Percentiles rank a stretch among this genome's conserved stretches.
Evolutionary conservation across 1,140 invertebrate genomes (phyloP).

Genomic region (Brachionus calyciflorus): DNA sequence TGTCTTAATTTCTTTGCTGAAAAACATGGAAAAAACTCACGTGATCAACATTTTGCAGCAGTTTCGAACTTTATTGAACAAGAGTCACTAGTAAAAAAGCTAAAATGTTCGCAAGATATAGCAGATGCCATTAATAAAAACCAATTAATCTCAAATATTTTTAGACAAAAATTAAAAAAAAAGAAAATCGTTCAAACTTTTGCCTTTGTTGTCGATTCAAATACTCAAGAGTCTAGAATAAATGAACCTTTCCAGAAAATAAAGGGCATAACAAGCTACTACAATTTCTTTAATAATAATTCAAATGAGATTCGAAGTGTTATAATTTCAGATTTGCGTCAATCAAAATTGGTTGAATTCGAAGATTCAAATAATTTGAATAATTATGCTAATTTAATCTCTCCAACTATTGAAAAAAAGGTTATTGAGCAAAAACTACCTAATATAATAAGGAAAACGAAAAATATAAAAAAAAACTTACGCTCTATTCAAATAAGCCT

Average conservation of each 20-base stretch:
- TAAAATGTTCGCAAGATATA: slow-evolving; percentile 10
- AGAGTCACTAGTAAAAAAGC: neutral
- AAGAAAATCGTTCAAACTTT: neutral
- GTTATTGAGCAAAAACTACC: neutral
- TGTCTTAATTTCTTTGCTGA: too few species aligned
- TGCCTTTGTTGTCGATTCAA: neutral
- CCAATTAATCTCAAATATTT: slow-evolving; percentile 16
- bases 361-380: neutral
- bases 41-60: neutral
- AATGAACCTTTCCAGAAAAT: neutral
- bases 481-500: neutral
- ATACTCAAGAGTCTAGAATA: neutral
- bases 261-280: slow-evolving; percentile 9
- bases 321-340: neutral
- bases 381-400: neutral
- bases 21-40: too few species aligned
- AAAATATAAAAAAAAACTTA: neutral
- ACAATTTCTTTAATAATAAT: slow-evolving; percentile 20
- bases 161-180: slow-evolving; percentile 5
- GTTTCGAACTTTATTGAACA: neutral
- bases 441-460: slow-evolving; percentile 3
- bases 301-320: neutral
- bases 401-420: neutral
- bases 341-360: slow-evolving; percentile 6
- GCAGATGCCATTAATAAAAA: slow-evolving; percentile 3